Percentiles rank a stretch among this genome's conserved stretches.
Evolutionary conservation across 2,113 vertebrate genomes (phyloP).

Genomic region (Opisthocomus hoazin): DNA sequence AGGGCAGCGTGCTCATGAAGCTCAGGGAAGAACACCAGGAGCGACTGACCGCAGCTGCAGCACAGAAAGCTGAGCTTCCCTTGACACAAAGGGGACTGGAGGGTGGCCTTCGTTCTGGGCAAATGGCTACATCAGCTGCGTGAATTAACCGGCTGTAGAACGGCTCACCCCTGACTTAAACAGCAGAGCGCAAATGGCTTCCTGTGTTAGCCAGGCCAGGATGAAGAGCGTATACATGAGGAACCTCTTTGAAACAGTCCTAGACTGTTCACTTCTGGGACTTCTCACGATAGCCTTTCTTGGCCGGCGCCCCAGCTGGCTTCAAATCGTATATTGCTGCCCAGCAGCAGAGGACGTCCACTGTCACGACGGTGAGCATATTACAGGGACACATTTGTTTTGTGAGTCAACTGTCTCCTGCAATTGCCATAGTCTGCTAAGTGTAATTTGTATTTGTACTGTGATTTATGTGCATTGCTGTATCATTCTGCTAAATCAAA

Average conservation of each 20-base stretch:
- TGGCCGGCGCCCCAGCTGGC: not conserved
- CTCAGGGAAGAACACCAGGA: not conserved
- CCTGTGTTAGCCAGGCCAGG: not conserved
- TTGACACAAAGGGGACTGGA: not conserved
- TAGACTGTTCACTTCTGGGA: not conserved
- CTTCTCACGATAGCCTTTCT: not conserved
- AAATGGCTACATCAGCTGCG: not conserved
- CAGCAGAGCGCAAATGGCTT: not conserved
- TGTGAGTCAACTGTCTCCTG: not conserved
- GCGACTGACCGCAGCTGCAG: not conserved
- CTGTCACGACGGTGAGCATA: not conserved
- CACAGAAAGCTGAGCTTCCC: not conserved
- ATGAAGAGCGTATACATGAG: not conserved
- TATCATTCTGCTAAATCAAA: not conserved
- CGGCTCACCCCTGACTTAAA: not conserved
- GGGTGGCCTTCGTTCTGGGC: not conserved
- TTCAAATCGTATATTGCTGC: not conserved
- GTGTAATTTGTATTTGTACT: not conserved
- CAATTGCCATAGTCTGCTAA: not conserved
- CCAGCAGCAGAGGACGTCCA: not conserved
- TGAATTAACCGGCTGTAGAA: not conserved
- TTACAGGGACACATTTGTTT: not conserved
- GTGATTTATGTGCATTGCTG: not conserved
- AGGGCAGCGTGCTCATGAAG: not conserved
- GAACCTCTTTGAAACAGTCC: not conserved